These are phyloP conservation scores for Phrynosoma blainvillii DNA, from an alignment of 2,113 vertebrate genomes.

Conservation along the genomic window DNA sequence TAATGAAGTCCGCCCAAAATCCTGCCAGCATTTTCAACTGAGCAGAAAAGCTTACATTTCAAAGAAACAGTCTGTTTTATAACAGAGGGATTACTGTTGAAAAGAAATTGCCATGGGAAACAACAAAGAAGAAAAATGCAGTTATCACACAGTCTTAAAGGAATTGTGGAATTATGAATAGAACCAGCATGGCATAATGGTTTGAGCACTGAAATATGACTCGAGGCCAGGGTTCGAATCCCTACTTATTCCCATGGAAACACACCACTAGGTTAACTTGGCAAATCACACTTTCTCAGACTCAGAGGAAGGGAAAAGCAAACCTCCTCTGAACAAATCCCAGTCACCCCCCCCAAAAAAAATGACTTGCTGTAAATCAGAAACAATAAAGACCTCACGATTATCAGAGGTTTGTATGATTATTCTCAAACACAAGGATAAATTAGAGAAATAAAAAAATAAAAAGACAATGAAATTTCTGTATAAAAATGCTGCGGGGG, in stretches of 20 bases:
- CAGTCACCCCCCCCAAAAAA: too few species aligned
- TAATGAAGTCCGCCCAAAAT: neutral
- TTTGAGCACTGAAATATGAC: too few species aligned
- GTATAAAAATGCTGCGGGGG: neutral
- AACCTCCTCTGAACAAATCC: too few species aligned
- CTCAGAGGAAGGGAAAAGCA: too few species aligned
- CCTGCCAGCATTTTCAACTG: neutral
- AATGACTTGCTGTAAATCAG: too few species aligned
- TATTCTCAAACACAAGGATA: neutral
- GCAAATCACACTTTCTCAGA: too few species aligned
- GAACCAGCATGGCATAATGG: too few species aligned
- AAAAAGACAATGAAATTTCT: neutral
- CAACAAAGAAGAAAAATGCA: neutral
- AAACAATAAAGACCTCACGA: neutral
- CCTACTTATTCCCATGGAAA: too few species aligned
- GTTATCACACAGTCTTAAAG: neutral
- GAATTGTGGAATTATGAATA: neutral
- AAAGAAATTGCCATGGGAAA: neutral
- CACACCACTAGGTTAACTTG: too few species aligned
- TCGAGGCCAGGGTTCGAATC: too few species aligned
- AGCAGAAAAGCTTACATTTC: neutral
- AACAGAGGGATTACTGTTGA: neutral
- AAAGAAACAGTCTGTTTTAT: constrained; percentile 8
- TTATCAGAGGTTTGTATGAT: neutral
- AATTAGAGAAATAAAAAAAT: neutral